Evolutionary conservation across 2,888 invertebrate genomes (phyloP), one percentile per base, ranked within the genome.

Genomic region (Eremobia ochroleuca): DNA sequence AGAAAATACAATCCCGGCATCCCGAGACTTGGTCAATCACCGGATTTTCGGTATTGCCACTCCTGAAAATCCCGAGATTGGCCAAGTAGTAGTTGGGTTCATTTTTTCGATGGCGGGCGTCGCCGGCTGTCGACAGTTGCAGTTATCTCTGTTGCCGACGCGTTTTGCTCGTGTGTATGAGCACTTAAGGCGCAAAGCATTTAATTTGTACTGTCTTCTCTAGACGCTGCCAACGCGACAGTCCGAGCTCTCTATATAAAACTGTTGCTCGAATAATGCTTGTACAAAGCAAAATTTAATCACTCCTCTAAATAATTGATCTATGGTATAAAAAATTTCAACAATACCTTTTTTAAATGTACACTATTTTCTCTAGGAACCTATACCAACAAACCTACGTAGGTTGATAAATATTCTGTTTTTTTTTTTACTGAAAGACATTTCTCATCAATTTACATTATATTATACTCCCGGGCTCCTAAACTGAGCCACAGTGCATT

Each of bases 351-450:
- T 59, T 79, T 66, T 28, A 40, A 31, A 52, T 64, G 43, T 65
- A 46, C 68, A 59, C 21, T 52, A 64, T 79, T 28, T 61, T 43
- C 28, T 52, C 64, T 71, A 74, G 70, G 73, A 83, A 78, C 85
- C 64, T 64, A 68, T 59, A 64, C 52, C 71, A 67, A 81, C 46
- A 43, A 62, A 72, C n/a, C 28, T n/a, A 28, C 2, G 0, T 1
- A 46, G 25, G 37, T 82, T 58, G 37, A 46, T 37, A 25, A 62
- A 70, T 61, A 67, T 65, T 72, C 43, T 58, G 49, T 82, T 43
- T 18, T 15, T 15, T 49, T 49, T 71, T 37, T 40, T 43, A 58
- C 25, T 28, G 4, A 59, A 79, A 77, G 58, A 79, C 64, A 69
- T 59, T 72, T 79, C 43, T 68, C 8, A 21, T 37, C 43, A 71